Evolutionary conservation across 2,888 invertebrate genomes (phyloP).

Genomic region (Apamea crenata): DNA sequence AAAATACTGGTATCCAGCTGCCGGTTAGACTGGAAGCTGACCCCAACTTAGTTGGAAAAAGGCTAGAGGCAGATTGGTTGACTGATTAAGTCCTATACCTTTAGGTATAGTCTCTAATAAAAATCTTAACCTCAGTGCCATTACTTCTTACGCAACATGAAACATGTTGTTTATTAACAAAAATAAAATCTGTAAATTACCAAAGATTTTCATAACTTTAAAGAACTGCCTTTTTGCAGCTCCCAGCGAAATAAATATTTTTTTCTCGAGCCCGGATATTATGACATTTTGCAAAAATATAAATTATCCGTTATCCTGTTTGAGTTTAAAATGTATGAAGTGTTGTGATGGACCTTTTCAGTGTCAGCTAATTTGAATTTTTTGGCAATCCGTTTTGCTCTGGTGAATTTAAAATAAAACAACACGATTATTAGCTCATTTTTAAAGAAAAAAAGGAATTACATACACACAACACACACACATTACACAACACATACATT

Average conservation of each 20-base stretch:
- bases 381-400: conserved; percentile 2
- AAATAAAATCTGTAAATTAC: background rate
- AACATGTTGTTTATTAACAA: background rate
- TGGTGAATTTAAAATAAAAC: background rate
- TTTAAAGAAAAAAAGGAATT: background rate
- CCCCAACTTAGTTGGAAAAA: too few relatives aligned
- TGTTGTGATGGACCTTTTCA: conserved; percentile 15
- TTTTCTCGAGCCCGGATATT: conserved; percentile 34
- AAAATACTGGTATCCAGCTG: too few relatives aligned
- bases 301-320: conserved; percentile 43
- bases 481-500: too few relatives aligned
- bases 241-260: conserved; percentile 53
- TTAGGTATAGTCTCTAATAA: too few relatives aligned
- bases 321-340: conserved; percentile 43
- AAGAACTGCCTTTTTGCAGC: conserved; percentile 9
- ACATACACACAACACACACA: too few relatives aligned
- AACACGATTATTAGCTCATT: background rate
- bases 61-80: too few relatives aligned
- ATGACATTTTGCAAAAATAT: conserved; percentile 42
- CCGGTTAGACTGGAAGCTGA: too few relatives aligned
- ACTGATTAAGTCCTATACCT: too few relatives aligned
- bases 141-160: background rate
- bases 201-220: conserved; percentile 14
- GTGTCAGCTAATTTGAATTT: conserved; percentile 15
- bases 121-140: background rate